Percentiles rank a stretch among this genome's conserved stretches.
Conservation (phyloP, 1,140 invertebrate species). For the Leguminivora glycinivorella region DNA sequence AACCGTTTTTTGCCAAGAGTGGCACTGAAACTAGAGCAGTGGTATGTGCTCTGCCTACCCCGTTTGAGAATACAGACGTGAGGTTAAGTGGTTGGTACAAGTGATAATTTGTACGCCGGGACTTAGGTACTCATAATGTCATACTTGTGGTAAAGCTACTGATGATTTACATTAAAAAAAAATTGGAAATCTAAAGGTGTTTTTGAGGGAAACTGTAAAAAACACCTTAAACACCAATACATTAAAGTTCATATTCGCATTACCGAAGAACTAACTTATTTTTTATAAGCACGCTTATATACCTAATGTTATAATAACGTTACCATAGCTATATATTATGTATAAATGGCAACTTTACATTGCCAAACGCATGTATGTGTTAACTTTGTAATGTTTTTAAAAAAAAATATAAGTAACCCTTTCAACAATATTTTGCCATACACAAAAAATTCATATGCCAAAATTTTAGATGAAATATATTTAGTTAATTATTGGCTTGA, state of each 20-base stretch:
- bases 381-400: neutral
- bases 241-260: neutral
- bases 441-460: neutral
- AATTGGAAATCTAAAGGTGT: too few species aligned
- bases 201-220: neutral
- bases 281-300: conserved; percentile 15
- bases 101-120: too few species aligned
- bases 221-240: neutral
- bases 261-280: neutral
- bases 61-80: too few species aligned
- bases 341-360: conserved; percentile 27
- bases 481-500: neutral
- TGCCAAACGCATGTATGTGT: neutral
- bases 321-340: neutral
- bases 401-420: neutral
- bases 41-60: too few species aligned
- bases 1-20: too few species aligned
- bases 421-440: neutral
- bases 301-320: conserved; percentile 7
- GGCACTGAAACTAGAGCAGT: too few species aligned
- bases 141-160: too few species aligned
- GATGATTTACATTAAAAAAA: too few species aligned
- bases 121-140: too few species aligned
- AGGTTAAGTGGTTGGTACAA: too few species aligned
- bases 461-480: neutral